Conservation (phyloP, 1,140 invertebrate species). For the Zaprionus taronus region DNA sequence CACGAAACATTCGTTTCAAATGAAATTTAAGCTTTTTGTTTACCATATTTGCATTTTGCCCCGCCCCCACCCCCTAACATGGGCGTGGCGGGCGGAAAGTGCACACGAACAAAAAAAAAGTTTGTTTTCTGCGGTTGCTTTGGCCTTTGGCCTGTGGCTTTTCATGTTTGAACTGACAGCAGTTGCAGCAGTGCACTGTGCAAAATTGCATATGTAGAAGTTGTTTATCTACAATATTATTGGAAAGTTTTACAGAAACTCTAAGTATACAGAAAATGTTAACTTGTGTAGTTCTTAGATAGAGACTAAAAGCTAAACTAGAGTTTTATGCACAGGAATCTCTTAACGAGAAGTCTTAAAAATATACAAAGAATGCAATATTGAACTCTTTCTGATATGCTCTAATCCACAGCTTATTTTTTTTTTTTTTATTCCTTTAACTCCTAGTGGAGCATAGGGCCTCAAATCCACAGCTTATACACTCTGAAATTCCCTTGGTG, state of each 20-base stretch:
- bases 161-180: constrained; percentile 59
- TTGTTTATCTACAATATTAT: too few relatives aligned
- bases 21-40: constrained; percentile 76
- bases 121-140: constrained; percentile 74
- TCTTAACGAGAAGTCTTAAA: not conserved
- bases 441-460: too few relatives aligned
- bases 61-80: too few relatives aligned
- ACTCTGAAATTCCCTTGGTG: too few relatives aligned
- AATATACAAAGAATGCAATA: too few relatives aligned
- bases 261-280: fast-evolving
- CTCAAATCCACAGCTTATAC: too few relatives aligned
- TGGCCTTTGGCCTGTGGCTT: constrained; percentile 67
- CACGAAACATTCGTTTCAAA: constrained; percentile 54
- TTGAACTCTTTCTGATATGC: too few relatives aligned
- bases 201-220: constrained; percentile 15
- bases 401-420: too few relatives aligned
- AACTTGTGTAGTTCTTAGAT: not conserved
- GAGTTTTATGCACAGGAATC: not conserved
- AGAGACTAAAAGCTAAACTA: not conserved
- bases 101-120: constrained; percentile 47
- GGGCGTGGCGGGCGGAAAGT: not conserved
- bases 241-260: not conserved
- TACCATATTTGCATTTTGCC: constrained; percentile 36
- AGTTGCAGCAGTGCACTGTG: constrained; percentile 53
- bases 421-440: too few relatives aligned